Evolutionary conservation across 2,113 vertebrate genomes (phyloP).

Genomic region (Butorides virescens): DNA sequence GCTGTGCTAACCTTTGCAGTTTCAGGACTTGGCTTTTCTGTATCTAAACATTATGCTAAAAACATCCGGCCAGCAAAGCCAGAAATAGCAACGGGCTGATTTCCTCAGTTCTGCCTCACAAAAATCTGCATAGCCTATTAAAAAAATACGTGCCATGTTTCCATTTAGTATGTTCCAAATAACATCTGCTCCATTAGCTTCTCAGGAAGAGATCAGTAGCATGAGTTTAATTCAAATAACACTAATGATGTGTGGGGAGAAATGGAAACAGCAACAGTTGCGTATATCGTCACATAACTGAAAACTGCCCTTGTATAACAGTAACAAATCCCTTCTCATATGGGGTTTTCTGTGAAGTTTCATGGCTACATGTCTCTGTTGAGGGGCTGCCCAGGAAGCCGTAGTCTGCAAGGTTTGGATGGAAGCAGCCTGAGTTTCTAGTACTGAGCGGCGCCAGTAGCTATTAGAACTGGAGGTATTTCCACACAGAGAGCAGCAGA

Average conservation of each 20-base stretch:
- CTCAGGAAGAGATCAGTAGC: not conserved
- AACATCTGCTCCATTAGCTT: not conserved
- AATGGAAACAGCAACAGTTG: not conserved
- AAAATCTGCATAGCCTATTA: not conserved
- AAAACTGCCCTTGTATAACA: not conserved
- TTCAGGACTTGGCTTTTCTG: not conserved
- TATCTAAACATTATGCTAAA: not conserved
- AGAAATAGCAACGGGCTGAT: not conserved
- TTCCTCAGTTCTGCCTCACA: not conserved
- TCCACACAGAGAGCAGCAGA: not conserved
- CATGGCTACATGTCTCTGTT: not conserved
- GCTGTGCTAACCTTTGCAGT: not conserved
- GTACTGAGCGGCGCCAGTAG: no score
- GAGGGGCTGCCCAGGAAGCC: not conserved
- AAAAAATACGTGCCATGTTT: not conserved
- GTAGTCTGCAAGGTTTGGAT: not conserved
- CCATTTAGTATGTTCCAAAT: not conserved
- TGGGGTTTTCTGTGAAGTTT: not conserved
- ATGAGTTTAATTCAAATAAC: not conserved
- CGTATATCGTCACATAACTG: not conserved
- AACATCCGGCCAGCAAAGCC: not conserved
- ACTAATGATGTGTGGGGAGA: not conserved
- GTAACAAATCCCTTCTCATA: not conserved
- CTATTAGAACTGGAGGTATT: not conserved
- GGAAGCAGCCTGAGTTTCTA: rapidly evolving